Conservation (phyloP, 2,797 vertebrate species). For the Notolepis coatsorum region DNA sequence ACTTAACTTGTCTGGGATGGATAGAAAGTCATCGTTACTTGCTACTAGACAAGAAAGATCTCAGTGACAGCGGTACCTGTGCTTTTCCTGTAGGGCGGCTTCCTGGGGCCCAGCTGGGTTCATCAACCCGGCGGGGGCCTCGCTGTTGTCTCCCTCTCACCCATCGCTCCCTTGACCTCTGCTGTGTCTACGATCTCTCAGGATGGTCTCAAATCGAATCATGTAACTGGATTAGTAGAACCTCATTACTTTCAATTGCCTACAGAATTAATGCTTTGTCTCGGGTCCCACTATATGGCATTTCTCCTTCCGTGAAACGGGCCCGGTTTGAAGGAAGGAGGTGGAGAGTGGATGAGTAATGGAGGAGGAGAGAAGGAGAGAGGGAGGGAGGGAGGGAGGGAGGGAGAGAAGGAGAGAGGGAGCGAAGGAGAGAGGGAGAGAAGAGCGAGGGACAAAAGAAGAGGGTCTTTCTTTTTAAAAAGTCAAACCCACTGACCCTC, state of each 20-base stretch:
- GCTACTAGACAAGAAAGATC: too few relatives aligned
- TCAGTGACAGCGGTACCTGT: too few relatives aligned
- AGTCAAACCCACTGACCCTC: constrained; percentile 12
- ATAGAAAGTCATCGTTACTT: too few relatives aligned
- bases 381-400: background rate
- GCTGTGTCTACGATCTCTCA: constrained; percentile 44
- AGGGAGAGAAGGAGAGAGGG: background rate
- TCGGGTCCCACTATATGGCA: constrained; percentile 53
- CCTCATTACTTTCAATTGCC: constrained; percentile 65
- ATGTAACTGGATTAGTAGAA: constrained; percentile 70
- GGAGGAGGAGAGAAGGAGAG: background rate
- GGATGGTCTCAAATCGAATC: constrained; percentile 73
- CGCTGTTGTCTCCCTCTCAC: constrained; percentile 14
- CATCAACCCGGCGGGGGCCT: background rate
- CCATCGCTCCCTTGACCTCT: constrained; percentile 48
- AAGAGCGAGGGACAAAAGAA: constrained; percentile 3
- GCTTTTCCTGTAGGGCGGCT: too few relatives aligned
- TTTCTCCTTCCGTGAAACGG: constrained; percentile 36
- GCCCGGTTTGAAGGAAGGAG: constrained; percentile 17
- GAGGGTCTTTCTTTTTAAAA: constrained; percentile 25
- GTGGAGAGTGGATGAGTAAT: background rate
- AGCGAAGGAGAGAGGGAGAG: constrained; percentile 6
- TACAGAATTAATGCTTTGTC: constrained; percentile 67
- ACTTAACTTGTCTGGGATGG: too few relatives aligned
- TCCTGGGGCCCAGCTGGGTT: background rate